phyloP scores from a whole-genome alignment of 1,140 invertebrate species.

The Oryctes rhinoceros region DNA sequence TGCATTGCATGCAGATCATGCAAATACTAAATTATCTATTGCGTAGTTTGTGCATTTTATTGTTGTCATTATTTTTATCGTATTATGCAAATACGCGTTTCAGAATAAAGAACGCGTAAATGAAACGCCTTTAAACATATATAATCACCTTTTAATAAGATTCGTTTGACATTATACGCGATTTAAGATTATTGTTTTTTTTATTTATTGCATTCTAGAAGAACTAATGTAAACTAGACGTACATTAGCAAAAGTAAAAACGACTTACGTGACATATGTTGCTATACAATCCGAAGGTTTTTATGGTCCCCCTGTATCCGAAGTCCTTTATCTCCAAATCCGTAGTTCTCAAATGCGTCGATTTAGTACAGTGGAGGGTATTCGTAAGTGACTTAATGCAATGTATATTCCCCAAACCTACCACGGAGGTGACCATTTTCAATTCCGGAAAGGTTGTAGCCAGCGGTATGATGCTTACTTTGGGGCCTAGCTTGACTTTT shows the following conservation, averaged over 20 bases:
- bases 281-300: not conserved
- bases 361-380: not conserved
- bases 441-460: not conserved
- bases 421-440: not conserved
- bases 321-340: not conserved
- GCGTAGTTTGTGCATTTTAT: no score
- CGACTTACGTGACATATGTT: conserved; percentile 11
- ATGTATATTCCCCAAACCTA: not conserved
- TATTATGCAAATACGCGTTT: no score
- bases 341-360: not conserved
- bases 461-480: not conserved
- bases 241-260: not conserved
- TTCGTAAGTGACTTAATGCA: not conserved
- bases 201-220: no score
- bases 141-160: no score
- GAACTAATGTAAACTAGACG: not conserved
- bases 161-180: no score
- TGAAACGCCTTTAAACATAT: no score
- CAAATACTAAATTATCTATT: no score
- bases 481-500: not conserved
- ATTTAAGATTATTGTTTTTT: no score
- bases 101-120: no score
- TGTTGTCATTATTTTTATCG: no score
- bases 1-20: no score
- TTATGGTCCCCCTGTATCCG: not conserved